phyloP scores from a whole-genome alignment of 2,888 invertebrate genomes.

The Limnephilus lunatus region DNA sequence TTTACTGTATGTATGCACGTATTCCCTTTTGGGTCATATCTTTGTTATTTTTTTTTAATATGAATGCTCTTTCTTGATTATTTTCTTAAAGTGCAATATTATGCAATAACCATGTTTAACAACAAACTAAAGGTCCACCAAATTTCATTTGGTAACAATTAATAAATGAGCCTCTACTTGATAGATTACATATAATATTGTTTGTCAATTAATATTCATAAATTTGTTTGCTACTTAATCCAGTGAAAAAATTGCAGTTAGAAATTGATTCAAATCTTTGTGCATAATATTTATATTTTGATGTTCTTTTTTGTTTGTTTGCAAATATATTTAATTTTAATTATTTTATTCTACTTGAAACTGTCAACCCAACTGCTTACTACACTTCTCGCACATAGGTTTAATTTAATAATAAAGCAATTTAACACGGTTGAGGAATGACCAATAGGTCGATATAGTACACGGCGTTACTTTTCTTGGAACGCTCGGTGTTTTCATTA shows the following conservation, averaged over 20 bases:
- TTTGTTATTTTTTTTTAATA: neutral
- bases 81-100: neutral
- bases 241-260: neutral
- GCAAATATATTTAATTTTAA: neutral
- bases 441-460: neutral
- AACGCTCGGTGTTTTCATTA: constrained; percentile 36
- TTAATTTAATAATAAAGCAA: constrained; percentile 33
- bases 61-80: neutral
- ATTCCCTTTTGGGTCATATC: neutral
- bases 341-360: constrained; percentile 8
- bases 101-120: neutral
- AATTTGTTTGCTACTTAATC: neutral
- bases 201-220: neutral
- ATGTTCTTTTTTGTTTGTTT: neutral
- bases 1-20: neutral
- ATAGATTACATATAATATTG: too few relatives aligned
- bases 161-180: neutral
- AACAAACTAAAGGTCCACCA: neutral
- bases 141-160: neutral
- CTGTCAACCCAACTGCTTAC: neutral
- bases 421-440: constrained; percentile 29
- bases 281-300: neutral
- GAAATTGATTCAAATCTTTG: neutral
- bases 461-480: neutral
- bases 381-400: constrained; percentile 6